phyloP scores from a whole-genome alignment of 1,140 invertebrate species.

The Ceratina japonica region DNA sequence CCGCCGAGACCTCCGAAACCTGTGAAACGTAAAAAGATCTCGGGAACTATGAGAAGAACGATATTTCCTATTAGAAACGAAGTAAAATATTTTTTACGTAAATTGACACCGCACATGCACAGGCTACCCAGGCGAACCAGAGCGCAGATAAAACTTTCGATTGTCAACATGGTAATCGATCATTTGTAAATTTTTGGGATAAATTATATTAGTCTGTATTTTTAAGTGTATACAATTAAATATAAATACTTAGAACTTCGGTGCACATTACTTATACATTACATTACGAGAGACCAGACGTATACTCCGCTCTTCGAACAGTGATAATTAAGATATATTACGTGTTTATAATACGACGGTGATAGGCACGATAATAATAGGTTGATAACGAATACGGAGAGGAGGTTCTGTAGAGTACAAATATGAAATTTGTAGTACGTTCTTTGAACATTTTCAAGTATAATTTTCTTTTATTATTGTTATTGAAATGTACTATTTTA shows the following conservation, averaged over 20 bases:
- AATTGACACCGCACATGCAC: slow-evolving; percentile 72
- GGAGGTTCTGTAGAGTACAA: slow-evolving; percentile 52
- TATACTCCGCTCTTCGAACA: slow-evolving; percentile 7
- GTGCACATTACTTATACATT: slow-evolving; percentile 25
- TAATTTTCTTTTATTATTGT: slow-evolving; percentile 45
- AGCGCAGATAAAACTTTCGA: slow-evolving; percentile 74
- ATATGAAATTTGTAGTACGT: slow-evolving; percentile 31
- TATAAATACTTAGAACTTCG: slow-evolving; percentile 1
- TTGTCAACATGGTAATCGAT: slow-evolving; percentile 77
- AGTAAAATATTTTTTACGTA: slow-evolving; percentile 70
- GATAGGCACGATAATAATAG: slow-evolving; percentile 45
- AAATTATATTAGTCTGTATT: slow-evolving; percentile 42
- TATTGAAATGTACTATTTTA: slow-evolving; percentile 37
- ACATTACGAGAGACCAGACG: slow-evolving; percentile 12
- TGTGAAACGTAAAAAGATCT: slow-evolving; percentile 41
- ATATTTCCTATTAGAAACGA: slow-evolving; percentile 75
- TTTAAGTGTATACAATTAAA: slow-evolving; percentile 25
- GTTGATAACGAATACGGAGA: slow-evolving; percentile 26
- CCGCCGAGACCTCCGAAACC: slow-evolving; percentile 16
- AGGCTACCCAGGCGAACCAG: slow-evolving; percentile 73
- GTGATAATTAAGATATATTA: slow-evolving; percentile 36
- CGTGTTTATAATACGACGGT: slow-evolving; percentile 48
- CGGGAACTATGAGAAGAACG: slow-evolving; percentile 66
- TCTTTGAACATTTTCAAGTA: slow-evolving; percentile 18
- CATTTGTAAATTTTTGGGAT: slow-evolving; percentile 63